Evolutionary conservation across 2,888 invertebrate genomes (phyloP), one percentile per base, ranked within the genome.

Genomic region (Lasius platythorax): DNA sequence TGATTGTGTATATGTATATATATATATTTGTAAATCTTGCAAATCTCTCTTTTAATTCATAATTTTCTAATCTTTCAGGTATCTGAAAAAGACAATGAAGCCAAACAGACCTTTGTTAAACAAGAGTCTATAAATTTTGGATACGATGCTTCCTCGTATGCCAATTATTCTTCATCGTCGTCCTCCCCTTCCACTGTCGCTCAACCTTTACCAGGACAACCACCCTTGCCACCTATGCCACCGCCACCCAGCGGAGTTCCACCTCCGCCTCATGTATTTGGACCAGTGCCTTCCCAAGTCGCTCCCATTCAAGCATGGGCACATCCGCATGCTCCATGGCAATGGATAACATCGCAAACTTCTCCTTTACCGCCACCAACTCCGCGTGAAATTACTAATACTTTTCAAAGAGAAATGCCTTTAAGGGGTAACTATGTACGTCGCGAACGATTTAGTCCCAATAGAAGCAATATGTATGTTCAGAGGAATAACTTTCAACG

Each of bases 161-260:
- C 92, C 0, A 89, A 90, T 79, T 94, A 94, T 53, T 91, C 94
- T 11, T 90, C 92, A 8, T 85, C 91, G 2, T 88, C 91, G 8
- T 82, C 93, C 3, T 84, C 92, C 0, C 86, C 93, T 8, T 90
- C 94, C 9, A 89, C 90, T 50, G 89, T 92, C 6, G 92, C 93
- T 66, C 94, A 94, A 81, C 95, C 95, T 1, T 86, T 95, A 58
- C 95, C 95, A 1, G 95, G 95, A 11, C 95, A 95, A 83, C 95
- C 95, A 15, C 95, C 95, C 0, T 87, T 95, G 75, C 95, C 95
- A 46, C 94, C 94, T 12, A 95, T 95, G 95, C 95, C 95, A 46
- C 95, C 95, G 5, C 95, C 95, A 9, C 91, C 94, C 1, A 92
- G 88, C 3, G 91, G 94, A 28, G 90, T 93, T 15, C 95, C 95